Evolutionary conservation across 1,140 invertebrate species (phyloP).

Genomic region (Neodiprion pinetum): DNA sequence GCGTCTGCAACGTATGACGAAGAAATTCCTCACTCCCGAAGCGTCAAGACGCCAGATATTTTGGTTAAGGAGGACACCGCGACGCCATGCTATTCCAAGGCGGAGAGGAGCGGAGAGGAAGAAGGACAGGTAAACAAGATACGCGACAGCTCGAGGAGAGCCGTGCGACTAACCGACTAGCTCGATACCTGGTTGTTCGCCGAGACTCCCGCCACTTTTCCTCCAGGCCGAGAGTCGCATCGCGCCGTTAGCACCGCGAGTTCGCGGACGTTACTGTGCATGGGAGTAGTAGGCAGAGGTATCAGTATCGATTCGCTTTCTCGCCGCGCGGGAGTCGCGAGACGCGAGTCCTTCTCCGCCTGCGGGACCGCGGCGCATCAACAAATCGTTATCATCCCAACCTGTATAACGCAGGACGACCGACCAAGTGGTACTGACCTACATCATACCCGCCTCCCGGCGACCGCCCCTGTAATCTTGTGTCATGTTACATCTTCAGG

Average conservation of each 20-base stretch:
- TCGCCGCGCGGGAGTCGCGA: neutral
- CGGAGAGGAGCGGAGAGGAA: neutral
- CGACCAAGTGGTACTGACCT: constrained; percentile 6
- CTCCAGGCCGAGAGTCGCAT: too few species aligned
- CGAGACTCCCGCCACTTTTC: constrained; percentile 4
- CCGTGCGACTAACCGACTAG: neutral
- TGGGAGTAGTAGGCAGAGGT: neutral
- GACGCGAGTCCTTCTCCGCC: neutral
- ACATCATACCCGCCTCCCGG: neutral
- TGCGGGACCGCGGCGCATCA: neutral
- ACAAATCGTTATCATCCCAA: neutral
- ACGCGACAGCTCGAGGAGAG: neutral
- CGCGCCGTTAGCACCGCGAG: neutral
- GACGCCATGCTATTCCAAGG: neutral
- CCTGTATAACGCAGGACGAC: neutral
- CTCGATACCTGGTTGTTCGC: neutral
- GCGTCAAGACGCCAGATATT: too few species aligned
- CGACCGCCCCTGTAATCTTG: neutral
- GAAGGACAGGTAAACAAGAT: neutral
- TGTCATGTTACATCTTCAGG: too few species aligned
- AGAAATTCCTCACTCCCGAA: neutral
- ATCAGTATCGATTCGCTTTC: neutral
- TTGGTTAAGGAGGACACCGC: neutral
- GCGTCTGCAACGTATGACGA: neutral
- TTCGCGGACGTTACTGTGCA: neutral